These are phyloP conservation scores for Lanius ludovicianus DNA, from an alignment of 2,113 vertebrate species.

Conservation along the genomic window DNA sequence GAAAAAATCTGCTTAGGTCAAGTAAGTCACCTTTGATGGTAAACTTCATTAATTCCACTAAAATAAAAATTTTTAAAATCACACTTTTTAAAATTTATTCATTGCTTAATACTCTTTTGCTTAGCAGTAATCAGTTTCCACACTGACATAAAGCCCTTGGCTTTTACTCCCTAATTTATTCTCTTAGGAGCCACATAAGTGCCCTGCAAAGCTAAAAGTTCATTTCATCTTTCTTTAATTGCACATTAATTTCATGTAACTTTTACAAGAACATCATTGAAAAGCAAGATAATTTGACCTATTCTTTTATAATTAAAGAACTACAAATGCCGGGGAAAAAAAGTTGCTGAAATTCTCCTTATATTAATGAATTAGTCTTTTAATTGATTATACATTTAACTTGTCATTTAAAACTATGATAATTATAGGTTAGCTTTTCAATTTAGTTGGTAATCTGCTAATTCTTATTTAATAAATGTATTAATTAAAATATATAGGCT, in stretches of 20 bases:
- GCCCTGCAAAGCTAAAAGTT: background rate
- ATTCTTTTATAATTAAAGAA: constrained; percentile 27
- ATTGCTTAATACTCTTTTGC: background rate
- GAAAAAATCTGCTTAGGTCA: background rate
- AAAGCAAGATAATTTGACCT: constrained; percentile 26
- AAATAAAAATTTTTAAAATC: background rate
- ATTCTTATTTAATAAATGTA: constrained; percentile 54
- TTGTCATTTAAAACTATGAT: constrained; percentile 27
- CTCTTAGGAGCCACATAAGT: background rate
- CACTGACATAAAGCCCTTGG: background rate
- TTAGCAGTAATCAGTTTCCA: background rate
- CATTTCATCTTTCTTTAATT: constrained; percentile 42
- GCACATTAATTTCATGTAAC: constrained; percentile 39
- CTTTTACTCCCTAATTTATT: constrained; percentile 24
- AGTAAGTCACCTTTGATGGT: background rate
- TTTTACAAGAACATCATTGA: background rate
- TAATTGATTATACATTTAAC: constrained; percentile 45
- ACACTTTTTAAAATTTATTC: background rate
- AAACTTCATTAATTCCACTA: background rate
- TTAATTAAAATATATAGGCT: constrained; percentile 59
- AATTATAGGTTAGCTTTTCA: constrained; percentile 29
- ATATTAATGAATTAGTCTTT: constrained; percentile 32
- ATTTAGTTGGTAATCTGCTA: constrained; percentile 38
- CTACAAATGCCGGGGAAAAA: background rate
- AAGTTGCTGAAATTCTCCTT: background rate